Conservation (phyloP, 2,113 vertebrate species). For the Gavialis gangeticus region DNA sequence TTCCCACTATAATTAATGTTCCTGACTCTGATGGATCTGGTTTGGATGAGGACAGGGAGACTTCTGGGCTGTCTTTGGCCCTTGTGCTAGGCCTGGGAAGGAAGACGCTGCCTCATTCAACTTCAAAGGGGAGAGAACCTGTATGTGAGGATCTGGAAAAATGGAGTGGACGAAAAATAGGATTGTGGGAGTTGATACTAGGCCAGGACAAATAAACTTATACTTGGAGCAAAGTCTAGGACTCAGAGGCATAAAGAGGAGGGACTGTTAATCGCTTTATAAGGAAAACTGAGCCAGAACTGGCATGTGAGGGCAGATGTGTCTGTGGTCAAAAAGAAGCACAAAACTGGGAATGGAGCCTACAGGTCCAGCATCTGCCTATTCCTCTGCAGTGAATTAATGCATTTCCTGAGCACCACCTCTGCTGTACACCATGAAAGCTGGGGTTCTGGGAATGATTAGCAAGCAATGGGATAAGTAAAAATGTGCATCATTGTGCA, state of each 20-base stretch:
- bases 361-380: not conserved
- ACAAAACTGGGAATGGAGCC: not conserved
- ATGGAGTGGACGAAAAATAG: not conserved
- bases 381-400: slow-evolving; percentile 46
- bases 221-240: not conserved
- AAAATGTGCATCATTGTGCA: slow-evolving; percentile 57
- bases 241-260: not conserved
- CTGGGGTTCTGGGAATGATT: slow-evolving; percentile 36
- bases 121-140: not conserved
- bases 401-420: not conserved
- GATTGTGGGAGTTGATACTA: not conserved
- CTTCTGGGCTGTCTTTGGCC: not conserved
- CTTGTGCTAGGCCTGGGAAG: not conserved
- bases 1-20: not conserved
- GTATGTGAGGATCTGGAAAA: not conserved
- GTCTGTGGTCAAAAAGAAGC: not conserved
- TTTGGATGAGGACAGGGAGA: not conserved
- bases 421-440: not conserved
- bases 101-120: not conserved
- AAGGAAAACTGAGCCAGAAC: not conserved
- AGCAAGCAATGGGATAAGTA: slow-evolving; percentile 29
- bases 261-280: not conserved
- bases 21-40: not conserved
- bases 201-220: not conserved
- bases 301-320: not conserved